Conservation (phyloP, 92 coral and sea anemone species). For the Palythoa heliodiscus region DNA sequence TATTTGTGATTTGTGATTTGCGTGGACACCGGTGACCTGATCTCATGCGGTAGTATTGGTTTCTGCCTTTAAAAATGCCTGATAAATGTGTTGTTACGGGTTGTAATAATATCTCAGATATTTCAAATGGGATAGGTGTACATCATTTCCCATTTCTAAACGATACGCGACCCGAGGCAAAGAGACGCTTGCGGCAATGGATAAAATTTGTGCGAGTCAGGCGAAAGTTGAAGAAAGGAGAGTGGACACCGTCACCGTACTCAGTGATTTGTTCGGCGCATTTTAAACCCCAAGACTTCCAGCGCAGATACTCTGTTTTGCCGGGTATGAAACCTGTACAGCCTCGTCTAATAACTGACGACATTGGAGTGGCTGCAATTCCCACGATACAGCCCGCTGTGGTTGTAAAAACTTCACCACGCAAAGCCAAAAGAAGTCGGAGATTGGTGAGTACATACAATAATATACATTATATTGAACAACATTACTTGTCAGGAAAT, state of each 20-base stretch:
- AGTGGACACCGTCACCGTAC: conserved; percentile 9
- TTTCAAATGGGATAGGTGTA: conserved; percentile 17
- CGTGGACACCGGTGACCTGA: conserved; percentile 31
- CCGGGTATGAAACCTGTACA: conserved; percentile 14
- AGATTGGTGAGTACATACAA: conserved; percentile 31
- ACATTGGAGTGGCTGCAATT: conserved; percentile 43
- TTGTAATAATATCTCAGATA: conserved; percentile 8
- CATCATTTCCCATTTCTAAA: conserved; percentile 32
- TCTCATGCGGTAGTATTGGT: not conserved
- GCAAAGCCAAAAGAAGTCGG: conserved; percentile 20
- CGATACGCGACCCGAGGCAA: conserved; percentile 29
- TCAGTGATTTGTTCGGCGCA: conserved; percentile 38
- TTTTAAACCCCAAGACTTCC: conserved; percentile 39
- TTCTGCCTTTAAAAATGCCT: conserved; percentile 19
- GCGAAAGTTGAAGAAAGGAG: conserved; percentile 29
- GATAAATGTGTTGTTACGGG: conserved; percentile 19
- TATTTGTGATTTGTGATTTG: conserved; percentile 10
- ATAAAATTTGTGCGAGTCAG: conserved; percentile 38
- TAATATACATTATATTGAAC: conserved; percentile 16
- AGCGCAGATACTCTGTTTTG: conserved; percentile 18
- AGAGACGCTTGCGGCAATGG: conserved; percentile 29
- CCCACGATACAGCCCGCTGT: conserved; percentile 45
- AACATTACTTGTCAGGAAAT: conserved; percentile 15
- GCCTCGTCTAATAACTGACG: conserved; percentile 31
- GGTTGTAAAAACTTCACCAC: conserved; percentile 7